Base-by-base conservation (phyloP, 2,797 vertebrate genomes). In the Enteromius afrohamiltoni region DNA sequence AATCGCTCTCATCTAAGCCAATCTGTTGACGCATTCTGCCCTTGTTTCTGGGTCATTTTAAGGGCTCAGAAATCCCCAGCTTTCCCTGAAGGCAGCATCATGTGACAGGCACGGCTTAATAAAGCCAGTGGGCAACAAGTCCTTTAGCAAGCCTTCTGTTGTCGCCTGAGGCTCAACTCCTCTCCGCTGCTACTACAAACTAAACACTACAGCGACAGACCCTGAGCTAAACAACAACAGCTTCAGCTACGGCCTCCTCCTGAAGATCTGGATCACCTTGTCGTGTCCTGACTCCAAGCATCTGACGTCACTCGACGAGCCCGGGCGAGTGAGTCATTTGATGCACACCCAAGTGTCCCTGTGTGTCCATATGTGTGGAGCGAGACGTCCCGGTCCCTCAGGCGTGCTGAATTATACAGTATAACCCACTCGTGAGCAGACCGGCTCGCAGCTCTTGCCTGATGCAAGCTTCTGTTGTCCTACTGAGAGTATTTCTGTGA, bases 31-130 rank as follows among this genome's bases (percentile, higher is more conserved):
- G 55, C 40, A 73, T 62, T 49, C 49, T 10, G 40, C 45, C 53
- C 79, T 73, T 26, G 29, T 81, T 49, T 81, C 79, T 81, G 79
- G 79, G 79, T 73, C 79, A 81, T 73, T 62, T 45, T 42, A 47
- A 71, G 67, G 68, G 26, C 42, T 71, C 53, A 62, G 55, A 73
- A 81, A 67, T 74, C 45, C 16, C 62, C n/a, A 21, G 60, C 60
- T 75, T 65, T 29, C 60, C 71, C 80, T 75, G 45, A 75, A 75
- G 80, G 70, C 80, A 47, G 34, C 60, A 68, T 82, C 79, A 82
- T 37, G 53, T 85, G 85, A 82, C 75, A 64, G 37, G 10, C 55
- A 11, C 26, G 13, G 26, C 29, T 62, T 80, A 79, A 51, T 80
- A 16, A 80, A 70, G 67, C 37, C 64, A 37, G 34, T 29, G 67